Evolutionary conservation across 2,113 vertebrate genomes (phyloP).

Genomic region (Probosciger aterrimus): DNA sequence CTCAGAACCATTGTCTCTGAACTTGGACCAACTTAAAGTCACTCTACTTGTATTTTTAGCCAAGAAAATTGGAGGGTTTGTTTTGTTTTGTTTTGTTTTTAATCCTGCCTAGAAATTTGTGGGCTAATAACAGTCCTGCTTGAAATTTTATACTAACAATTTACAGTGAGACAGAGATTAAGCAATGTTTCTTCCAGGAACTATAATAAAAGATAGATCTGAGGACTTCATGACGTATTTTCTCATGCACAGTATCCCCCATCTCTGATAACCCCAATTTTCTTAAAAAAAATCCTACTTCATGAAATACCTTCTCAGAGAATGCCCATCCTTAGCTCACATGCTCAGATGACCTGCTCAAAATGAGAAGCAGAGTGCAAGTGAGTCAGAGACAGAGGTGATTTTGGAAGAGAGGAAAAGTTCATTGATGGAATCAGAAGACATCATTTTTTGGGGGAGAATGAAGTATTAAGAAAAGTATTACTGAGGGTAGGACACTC

Average conservation of each 20-base stretch:
- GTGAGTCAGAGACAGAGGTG: not conserved
- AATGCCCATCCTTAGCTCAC: not conserved
- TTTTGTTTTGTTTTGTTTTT: not conserved
- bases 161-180: not conserved
- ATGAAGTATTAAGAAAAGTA: not conserved
- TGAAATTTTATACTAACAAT: not conserved
- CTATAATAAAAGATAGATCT: not conserved
- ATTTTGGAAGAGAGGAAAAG: not conserved
- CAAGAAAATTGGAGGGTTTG: not conserved
- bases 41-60: not conserved
- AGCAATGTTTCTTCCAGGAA: not conserved
- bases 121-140: not conserved
- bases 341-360: not conserved
- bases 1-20: not conserved
- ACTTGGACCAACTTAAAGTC: not conserved
- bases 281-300: not conserved
- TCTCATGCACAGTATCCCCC: not conserved
- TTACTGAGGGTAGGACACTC: not conserved
- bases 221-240: not conserved
- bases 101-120: not conserved
- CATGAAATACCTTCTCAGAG: not conserved
- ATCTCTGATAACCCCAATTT: not conserved
- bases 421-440: not conserved
- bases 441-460: not conserved
- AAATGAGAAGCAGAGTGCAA: not conserved